Evolutionary conservation across 1,140 invertebrate species (phyloP).

Genomic region (Pogonus chalceus): DNA sequence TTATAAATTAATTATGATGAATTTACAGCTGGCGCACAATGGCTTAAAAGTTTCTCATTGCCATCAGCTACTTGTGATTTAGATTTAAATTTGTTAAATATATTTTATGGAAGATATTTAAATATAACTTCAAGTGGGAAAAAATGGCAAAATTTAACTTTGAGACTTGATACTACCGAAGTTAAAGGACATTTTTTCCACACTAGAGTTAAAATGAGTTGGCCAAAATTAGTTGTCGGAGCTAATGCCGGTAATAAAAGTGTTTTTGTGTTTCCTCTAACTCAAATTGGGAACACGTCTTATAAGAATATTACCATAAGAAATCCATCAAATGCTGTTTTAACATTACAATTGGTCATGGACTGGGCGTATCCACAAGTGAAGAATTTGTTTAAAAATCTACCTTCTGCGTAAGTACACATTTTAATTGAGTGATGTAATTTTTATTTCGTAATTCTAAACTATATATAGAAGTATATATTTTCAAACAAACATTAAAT

Average conservation of each 20-base stretch:
- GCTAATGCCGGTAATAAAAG: constrained; percentile 36
- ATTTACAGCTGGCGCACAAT: constrained; percentile 48
- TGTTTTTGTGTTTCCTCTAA: constrained; percentile 62
- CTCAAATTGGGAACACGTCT: constrained; percentile 71
- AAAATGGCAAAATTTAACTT: constrained; percentile 55
- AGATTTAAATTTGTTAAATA: constrained; percentile 49
- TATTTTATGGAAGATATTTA: constrained; percentile 44
- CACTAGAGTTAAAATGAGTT: constrained; percentile 58
- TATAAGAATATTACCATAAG: constrained; percentile 47
- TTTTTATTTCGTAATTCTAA: too few relatives aligned
- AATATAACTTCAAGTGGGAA: constrained; percentile 40
- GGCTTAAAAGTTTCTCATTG: constrained; percentile 58
- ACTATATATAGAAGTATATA: too few relatives aligned
- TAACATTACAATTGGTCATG: constrained; percentile 52
- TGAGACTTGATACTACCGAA: constrained; percentile 67
- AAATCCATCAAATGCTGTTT: constrained; percentile 50
- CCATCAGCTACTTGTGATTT: constrained; percentile 49
- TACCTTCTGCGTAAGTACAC: constrained; percentile 35
- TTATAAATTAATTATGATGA: not conserved
- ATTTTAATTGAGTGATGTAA: too few relatives aligned
- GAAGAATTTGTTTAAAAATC: constrained; percentile 38
- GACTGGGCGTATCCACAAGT: constrained; percentile 46
- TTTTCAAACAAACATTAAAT: too few relatives aligned
- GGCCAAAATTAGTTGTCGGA: constrained; percentile 50
- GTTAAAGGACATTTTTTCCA: constrained; percentile 61